phyloP scores from a whole-genome alignment of 2,113 vertebrate genomes.

The Oryzias woworae region DNA sequence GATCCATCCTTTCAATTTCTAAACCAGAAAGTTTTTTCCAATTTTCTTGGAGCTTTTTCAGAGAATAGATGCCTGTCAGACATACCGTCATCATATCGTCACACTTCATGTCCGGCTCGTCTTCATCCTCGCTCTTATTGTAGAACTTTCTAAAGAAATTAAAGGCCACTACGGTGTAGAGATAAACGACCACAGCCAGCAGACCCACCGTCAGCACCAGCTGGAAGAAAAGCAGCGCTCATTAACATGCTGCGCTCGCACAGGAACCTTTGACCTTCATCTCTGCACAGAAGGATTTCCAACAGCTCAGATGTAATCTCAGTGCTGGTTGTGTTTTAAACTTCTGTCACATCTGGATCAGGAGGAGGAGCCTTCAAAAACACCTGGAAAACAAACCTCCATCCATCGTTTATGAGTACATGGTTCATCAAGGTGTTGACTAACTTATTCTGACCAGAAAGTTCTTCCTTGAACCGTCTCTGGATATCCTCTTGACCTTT shows the following conservation, averaged over 20 bases:
- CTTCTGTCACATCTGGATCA: too few species aligned
- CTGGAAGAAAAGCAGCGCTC: slow-evolving; percentile 59
- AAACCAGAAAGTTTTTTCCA: not conserved
- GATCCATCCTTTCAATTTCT: too few species aligned
- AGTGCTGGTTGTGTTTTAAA: not conserved
- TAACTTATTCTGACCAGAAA: too few species aligned
- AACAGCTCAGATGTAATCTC: not conserved
- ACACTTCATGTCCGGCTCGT: slow-evolving; percentile 97
- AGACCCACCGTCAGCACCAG: slow-evolving; percentile 93
- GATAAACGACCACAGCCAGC: slow-evolving; percentile 94
- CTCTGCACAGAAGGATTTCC: not conserved
- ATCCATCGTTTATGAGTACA: too few species aligned
- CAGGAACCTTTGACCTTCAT: not conserved
- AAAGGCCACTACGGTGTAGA: slow-evolving; percentile 97
- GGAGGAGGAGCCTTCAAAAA: too few species aligned
- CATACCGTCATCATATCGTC: slow-evolving; percentile 98
- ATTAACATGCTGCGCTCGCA: not conserved
- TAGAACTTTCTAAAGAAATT: slow-evolving; percentile 99
- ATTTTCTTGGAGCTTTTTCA: not conserved
- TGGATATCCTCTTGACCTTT: too few species aligned
- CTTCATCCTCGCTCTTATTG: slow-evolving; percentile 97
- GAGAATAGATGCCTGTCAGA: not conserved
- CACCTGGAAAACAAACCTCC: too few species aligned
- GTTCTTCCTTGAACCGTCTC: too few species aligned
- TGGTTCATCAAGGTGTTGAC: too few species aligned